Percentiles rank a stretch among this genome's conserved stretches.
Conservation (phyloP, 2,113 vertebrate species). For the Sterna hirundo region DNA sequence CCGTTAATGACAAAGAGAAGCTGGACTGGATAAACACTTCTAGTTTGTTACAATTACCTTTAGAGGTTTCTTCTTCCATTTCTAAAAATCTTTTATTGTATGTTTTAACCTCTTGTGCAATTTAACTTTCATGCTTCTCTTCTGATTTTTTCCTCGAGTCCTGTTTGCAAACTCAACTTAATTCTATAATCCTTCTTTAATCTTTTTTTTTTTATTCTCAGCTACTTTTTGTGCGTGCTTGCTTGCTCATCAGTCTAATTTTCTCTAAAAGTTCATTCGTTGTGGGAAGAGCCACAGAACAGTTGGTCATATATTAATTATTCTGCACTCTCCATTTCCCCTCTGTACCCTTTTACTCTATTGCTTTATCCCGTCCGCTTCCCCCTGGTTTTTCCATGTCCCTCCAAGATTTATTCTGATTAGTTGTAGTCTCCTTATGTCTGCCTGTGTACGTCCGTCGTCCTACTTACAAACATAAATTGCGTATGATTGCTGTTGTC, state of each 20-base stretch:
- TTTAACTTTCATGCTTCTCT: neutral
- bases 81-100: neutral
- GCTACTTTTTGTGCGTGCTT: constrained; percentile 13
- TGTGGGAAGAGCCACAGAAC: neutral
- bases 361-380: neutral
- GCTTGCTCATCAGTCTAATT: constrained; percentile 9
- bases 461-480: neutral
- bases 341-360: neutral
- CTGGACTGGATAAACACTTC: neutral
- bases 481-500: neutral
- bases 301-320: neutral
- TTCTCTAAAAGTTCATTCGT: neutral
- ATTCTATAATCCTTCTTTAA: constrained; percentile 21
- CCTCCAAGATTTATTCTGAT: neutral
- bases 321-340: neutral
- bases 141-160: neutral
- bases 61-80: constrained; percentile 2
- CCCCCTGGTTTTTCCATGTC: neutral
- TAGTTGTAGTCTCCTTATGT: neutral
- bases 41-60: neutral
- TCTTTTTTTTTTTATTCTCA: neutral
- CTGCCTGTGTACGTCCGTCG: neutral
- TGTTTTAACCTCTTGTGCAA: neutral
- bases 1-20: neutral
- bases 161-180: neutral